Conservation (phyloP, 2,888 invertebrate genomes). For the Rhamnusium bicolor region DNA sequence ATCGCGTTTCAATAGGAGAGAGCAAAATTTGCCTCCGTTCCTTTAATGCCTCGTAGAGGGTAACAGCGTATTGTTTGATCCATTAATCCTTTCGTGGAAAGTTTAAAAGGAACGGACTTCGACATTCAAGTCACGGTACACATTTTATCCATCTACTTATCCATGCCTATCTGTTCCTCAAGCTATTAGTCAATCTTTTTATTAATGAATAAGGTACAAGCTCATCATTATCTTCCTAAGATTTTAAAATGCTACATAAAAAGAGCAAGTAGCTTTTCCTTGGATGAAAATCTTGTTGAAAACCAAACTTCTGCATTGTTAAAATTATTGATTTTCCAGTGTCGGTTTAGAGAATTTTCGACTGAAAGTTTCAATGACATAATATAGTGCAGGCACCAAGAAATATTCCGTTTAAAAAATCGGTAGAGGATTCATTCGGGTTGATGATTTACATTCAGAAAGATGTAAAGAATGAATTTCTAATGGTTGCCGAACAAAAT, state of each 20-base stretch:
- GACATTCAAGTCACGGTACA: slow-evolving; percentile 15
- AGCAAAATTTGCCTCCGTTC: slow-evolving; percentile 17
- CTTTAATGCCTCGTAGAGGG: neutral
- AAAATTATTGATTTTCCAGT: too few species aligned
- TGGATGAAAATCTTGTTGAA: neutral
- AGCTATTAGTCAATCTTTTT: slow-evolving; percentile 12
- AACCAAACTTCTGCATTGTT: too few species aligned
- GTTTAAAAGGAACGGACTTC: slow-evolving; percentile 5
- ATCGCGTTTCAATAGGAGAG: neutral
- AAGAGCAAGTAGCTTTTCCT: neutral
- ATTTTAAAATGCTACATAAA: neutral
- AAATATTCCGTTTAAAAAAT: too few species aligned
- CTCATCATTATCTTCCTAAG: neutral
- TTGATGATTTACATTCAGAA: too few species aligned
- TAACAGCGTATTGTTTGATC: slow-evolving; percentile 8
- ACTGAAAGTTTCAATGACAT: too few species aligned
- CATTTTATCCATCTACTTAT: slow-evolving; percentile 13
- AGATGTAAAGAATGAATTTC: too few species aligned
- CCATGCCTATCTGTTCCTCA: slow-evolving; percentile 5
- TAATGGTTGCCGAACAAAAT: too few species aligned
- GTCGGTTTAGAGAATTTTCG: too few species aligned
- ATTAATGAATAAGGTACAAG: neutral
- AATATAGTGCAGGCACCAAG: too few species aligned
- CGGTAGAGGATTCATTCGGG: too few species aligned
- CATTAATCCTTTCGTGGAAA: slow-evolving; percentile 14